A percentile compares a stretch with the other conserved stretches of the same genome.
phyloP scores from a whole-genome alignment of 2,888 invertebrate genomes.

The Hydroisotoma schaefferi region DNA sequence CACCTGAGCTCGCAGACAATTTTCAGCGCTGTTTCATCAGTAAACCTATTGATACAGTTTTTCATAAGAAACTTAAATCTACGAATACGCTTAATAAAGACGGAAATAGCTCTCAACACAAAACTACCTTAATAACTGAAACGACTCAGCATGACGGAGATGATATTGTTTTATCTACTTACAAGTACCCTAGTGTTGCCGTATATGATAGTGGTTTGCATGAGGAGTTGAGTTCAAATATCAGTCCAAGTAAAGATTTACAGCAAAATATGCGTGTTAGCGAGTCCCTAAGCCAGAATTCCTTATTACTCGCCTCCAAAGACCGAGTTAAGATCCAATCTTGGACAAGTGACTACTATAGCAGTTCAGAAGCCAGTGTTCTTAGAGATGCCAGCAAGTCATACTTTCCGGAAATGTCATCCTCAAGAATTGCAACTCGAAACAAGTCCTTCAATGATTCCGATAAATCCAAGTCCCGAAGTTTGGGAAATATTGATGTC shows the following conservation, averaged over 20 bases:
- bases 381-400: background rate
- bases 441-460: constrained; percentile 4
- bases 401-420: background rate
- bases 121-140: too few species aligned
- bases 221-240: background rate
- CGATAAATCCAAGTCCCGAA: background rate
- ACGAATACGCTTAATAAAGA: constrained; percentile 1
- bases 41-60: too few species aligned
- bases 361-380: background rate
- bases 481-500: background rate
- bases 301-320: background rate
- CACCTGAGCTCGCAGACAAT: too few species aligned
- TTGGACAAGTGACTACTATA: constrained; percentile 1
- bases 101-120: too few species aligned
- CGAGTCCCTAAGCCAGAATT: background rate
- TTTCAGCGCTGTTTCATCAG: too few species aligned
- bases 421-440: background rate
- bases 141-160: background rate
- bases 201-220: background rate
- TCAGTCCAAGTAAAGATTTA: background rate
- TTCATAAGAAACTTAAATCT: too few species aligned
- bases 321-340: background rate
- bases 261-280: background rate
- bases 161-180: constrained; percentile 2
- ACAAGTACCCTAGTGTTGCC: background rate